These are phyloP conservation scores for Clarias macrocephalus DNA, from an alignment of 2,113 vertebrate species.

Conservation along the genomic window DNA sequence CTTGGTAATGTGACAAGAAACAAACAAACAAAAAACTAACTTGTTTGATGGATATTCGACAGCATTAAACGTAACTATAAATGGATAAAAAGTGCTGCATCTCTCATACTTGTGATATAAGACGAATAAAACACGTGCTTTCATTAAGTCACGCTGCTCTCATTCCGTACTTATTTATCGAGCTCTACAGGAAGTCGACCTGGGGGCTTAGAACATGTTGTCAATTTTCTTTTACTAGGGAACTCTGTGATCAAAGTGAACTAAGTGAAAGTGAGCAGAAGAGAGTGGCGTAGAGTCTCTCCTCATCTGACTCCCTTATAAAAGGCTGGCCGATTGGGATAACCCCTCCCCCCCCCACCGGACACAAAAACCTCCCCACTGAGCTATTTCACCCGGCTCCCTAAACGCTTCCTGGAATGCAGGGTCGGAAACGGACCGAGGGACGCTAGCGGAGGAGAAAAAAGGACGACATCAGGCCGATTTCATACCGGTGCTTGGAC, in stretches of 20 bases:
- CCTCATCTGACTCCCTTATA: slow-evolving; percentile 57
- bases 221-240: background rate
- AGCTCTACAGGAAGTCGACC: background rate
- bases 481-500: slow-evolving; percentile 99
- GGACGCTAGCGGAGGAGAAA: slow-evolving; percentile 95
- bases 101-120: background rate
- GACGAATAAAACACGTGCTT: background rate
- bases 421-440: slow-evolving; percentile 97
- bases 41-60: background rate
- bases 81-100: background rate
- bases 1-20: background rate
- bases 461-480: slow-evolving; percentile 98
- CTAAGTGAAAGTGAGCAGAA: slow-evolving; percentile 23
- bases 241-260: slow-evolving; percentile 32
- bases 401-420: slow-evolving; percentile 97
- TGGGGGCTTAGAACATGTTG: background rate
- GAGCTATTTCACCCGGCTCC: slow-evolving; percentile 84
- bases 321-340: slow-evolving; percentile 48
- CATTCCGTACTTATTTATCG: background rate
- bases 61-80: background rate
- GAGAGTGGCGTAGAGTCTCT: slow-evolving; percentile 41
- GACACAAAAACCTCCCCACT: slow-evolving; percentile 70
- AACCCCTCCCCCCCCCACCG: slow-evolving; percentile 57
- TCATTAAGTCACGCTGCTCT: background rate
- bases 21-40: background rate